A percentile compares a stretch with the other conserved stretches of the same genome.
phyloP scores from a whole-genome alignment of 2,888 invertebrate genomes.

The Nyleta sp. region DNA sequence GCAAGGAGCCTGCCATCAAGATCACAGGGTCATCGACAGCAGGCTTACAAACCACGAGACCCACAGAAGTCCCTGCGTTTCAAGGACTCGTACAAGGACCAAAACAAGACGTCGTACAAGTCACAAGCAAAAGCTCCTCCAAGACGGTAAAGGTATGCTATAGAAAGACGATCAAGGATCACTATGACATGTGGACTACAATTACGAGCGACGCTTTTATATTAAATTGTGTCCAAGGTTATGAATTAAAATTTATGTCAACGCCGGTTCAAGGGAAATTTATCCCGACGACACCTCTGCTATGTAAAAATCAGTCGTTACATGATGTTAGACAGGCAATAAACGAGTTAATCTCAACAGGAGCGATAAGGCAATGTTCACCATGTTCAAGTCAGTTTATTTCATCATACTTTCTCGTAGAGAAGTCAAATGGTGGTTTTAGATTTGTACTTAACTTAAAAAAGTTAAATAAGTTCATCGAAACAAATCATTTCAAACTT shows the following conservation, averaged over 20 bases:
- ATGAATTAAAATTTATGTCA: not conserved
- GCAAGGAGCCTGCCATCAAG: slow-evolving; percentile 4
- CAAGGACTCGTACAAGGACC: not conserved
- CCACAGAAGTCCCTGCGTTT: not conserved
- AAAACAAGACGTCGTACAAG: not conserved
- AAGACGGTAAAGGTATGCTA: not conserved
- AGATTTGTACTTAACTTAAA: slow-evolving; percentile 58
- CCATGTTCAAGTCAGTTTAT: not conserved
- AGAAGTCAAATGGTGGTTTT: slow-evolving; percentile 39
- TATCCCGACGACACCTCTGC: not conserved
- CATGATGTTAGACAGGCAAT: too few relatives aligned
- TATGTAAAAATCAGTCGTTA: not conserved
- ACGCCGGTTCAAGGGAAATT: not conserved
- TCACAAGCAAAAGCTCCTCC: not conserved
- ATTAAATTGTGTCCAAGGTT: not conserved
- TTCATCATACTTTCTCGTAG: slow-evolving; percentile 42
- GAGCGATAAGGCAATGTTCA: not conserved
- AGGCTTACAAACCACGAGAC: slow-evolving; percentile 13
- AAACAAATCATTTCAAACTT: slow-evolving; percentile 47
- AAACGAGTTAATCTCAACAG: too few relatives aligned
- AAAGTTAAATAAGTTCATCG: slow-evolving; percentile 46
- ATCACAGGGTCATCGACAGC: not conserved
- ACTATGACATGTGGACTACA: not conserved
- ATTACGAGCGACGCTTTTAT: slow-evolving; percentile 6
- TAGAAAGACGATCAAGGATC: not conserved